Base-by-base conservation (phyloP, 2,113 vertebrate genomes). In the Carassius carassius region DNA sequence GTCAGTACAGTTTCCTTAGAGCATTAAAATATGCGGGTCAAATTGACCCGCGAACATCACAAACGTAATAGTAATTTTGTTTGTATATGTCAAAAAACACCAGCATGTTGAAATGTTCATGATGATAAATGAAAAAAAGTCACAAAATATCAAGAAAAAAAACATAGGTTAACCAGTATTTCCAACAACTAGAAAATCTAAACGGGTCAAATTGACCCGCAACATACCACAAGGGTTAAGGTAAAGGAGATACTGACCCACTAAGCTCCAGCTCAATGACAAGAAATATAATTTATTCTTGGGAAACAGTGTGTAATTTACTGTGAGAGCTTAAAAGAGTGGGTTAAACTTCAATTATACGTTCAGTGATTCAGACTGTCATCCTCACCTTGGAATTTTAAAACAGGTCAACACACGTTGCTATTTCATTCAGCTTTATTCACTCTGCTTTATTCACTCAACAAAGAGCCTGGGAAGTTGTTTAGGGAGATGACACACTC, bases 381-480 rank as follows among this genome's bases (percentile, higher is more conserved):
- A 14, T 29, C 51, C 47, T 63, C 41, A 65, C 49, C 16, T 62
- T 25, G 78, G 49, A 77, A 69, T 87, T 72, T 62, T 14, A 8
- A n/a, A 10, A 65, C 78, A 87, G 44, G 86, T 84, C 56, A 23
- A 49, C 67, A 82, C 70, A 54, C 25, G 83, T 10, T 32, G 25
- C 41, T 29, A 69, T 49, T 80, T 54, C 16, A 7, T 29, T 85
- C 13, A 12, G 23, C 54, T 49, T 44, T 4, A 44, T 58, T 21
- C 35, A 19, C 35, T 54, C 21, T 23, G 58, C 65, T n/a, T 49
- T 5, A 54, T 54, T 17, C 19, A 37, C n/a, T 3, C 32, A 69
- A 83, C 37, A 76, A 76, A 32, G 12, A 44, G 12, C 7, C 54
- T 78, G 2, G 29, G 65, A 54, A 19, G n/a, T 37, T 14, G 17